A percentile compares a stretch with the other conserved stretches of the same genome.
Conservation (phyloP, 2,797 vertebrate genomes). For the Ptychobarbus kaznakovi region DNA sequence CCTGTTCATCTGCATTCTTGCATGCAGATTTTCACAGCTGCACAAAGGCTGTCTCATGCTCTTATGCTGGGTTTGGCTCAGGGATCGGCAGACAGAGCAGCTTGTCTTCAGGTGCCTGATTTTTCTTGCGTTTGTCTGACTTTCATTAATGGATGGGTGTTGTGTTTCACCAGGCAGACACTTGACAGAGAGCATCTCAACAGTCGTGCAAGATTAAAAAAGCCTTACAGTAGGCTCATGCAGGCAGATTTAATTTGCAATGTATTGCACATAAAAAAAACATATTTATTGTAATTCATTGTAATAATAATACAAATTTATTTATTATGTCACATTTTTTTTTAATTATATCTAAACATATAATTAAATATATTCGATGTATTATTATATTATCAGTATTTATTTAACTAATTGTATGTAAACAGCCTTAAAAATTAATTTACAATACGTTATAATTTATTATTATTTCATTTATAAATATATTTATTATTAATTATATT, state of each 20-base stretch:
- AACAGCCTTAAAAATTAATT: neutral
- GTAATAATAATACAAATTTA: neutral
- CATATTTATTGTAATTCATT: neutral
- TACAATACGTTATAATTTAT: neutral
- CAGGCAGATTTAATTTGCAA: no score
- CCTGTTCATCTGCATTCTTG: slow-evolving; percentile 36
- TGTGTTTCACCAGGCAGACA: neutral
- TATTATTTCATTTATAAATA: neutral
- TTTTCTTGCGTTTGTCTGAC: slow-evolving; percentile 17
- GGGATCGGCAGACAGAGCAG: neutral
- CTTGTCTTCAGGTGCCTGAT: slow-evolving; percentile 21
- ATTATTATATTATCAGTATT: neutral
- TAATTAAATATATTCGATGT: neutral
- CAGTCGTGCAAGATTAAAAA: neutral
- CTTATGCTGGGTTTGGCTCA: slow-evolving; percentile 10
- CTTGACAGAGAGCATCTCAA: neutral
- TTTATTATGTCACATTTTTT: neutral
- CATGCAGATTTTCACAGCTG: neutral
- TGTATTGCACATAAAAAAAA: no score
- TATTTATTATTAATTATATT: neutral
- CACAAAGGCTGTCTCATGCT: neutral
- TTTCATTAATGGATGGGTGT: slow-evolving; percentile 12
- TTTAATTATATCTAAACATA: no score
- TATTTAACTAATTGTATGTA: neutral
- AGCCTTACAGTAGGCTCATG: no score